phyloP scores from a whole-genome alignment of 2,888 invertebrate species.

The Trichogramma dendrolimi region DNA sequence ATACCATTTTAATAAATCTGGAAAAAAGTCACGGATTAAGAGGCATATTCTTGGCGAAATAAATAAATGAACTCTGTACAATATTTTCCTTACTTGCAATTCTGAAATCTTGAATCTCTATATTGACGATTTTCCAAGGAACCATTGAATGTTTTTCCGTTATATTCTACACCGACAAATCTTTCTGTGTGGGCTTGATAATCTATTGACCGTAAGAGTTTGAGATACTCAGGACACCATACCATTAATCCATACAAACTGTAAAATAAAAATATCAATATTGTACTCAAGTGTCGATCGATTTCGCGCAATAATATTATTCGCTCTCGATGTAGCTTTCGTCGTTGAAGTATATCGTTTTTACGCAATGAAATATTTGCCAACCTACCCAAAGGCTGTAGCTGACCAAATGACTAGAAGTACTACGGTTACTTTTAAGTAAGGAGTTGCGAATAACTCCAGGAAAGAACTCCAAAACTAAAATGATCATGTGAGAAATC shows the following conservation, averaged over 20 bases:
- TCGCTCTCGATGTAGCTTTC: neutral
- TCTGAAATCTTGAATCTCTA: conserved; percentile 58
- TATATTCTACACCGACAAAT: conserved; percentile 48
- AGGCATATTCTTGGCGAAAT: neutral
- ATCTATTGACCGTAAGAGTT: conserved; percentile 48
- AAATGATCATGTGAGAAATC: conserved; percentile 28
- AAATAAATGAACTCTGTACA: neutral
- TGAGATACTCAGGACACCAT: conserved; percentile 59
- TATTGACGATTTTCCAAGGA: conserved; percentile 66
- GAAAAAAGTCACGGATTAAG: conserved; percentile 24
- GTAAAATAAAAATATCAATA: conserved; percentile 19
- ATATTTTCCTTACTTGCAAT: conserved; percentile 54
- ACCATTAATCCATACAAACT: conserved; percentile 59
- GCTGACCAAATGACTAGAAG: conserved; percentile 60
- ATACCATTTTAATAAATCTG: conserved; percentile 62
- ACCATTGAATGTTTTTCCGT: conserved; percentile 56
- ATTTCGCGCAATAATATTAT: neutral
- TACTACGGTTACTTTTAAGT: conserved; percentile 61
- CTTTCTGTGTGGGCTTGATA: conserved; percentile 44
- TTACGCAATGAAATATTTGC: neutral
- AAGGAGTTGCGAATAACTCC: conserved; percentile 63
- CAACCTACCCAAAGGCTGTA: conserved; percentile 56
- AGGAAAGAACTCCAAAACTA: conserved; percentile 71
- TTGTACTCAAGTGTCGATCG: neutral
- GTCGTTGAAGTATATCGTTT: neutral